phyloP scores from a whole-genome alignment of 2,888 invertebrate genomes.

The Cerastoderma edule region DNA sequence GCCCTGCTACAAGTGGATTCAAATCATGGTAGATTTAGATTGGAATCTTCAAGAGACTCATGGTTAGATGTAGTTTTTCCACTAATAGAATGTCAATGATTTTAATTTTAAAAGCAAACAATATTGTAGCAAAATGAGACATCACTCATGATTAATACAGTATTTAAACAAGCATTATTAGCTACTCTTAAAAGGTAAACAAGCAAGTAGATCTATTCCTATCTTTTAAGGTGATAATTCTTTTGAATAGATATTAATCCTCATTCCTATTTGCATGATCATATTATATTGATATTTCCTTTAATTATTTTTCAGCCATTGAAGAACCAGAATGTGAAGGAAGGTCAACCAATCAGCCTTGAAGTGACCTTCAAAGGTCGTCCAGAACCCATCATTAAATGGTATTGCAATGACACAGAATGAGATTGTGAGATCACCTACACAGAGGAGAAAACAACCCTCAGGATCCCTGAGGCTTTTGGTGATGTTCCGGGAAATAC shows the following conservation, averaged over 20 bases:
- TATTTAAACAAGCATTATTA: too few species aligned
- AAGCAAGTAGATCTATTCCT: too few species aligned
- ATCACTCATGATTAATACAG: too few species aligned
- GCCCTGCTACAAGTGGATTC: too few species aligned
- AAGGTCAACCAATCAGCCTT: constrained; percentile 78
- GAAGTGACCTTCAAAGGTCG: constrained; percentile 77
- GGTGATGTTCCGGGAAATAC: constrained; percentile 90
- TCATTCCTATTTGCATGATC: neutral
- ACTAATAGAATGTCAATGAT: too few species aligned
- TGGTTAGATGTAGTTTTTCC: too few species aligned
- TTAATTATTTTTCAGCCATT: constrained; percentile 62
- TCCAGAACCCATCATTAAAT: constrained; percentile 82
- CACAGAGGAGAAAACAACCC: constrained; percentile 90
- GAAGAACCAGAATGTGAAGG: constrained; percentile 68
- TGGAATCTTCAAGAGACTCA: too few species aligned
- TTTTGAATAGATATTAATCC: neutral
- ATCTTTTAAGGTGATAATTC: neutral
- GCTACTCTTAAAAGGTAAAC: too few species aligned
- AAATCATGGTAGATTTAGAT: too few species aligned
- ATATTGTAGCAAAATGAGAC: too few species aligned
- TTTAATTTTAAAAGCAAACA: too few species aligned
- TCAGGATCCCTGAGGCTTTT: constrained; percentile 88
- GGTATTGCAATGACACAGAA: constrained; percentile 83
- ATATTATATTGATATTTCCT: neutral
- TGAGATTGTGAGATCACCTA: constrained; percentile 89